Evolutionary conservation across 1,140 invertebrate genomes (phyloP), one percentile per base, ranked within the genome.

Genomic region (Brachionus rubens): DNA sequence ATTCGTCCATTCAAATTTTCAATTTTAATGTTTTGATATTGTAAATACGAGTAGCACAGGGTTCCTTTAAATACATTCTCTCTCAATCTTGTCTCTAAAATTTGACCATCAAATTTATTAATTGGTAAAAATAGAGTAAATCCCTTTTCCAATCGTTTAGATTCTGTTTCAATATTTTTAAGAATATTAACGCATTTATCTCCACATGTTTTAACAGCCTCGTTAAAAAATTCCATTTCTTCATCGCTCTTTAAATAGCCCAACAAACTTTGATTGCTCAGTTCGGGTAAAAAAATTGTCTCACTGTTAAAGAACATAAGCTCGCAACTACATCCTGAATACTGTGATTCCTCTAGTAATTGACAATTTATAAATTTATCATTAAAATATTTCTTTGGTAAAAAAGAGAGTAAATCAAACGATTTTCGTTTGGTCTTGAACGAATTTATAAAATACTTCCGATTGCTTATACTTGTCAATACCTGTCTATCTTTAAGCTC

Each of bases 51-150:
- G 19, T 59, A 26, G 36, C 54, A 59, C 2, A 59, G 16, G 6
- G 54, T 59, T 1, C 36, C 28, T 5, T 59, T 0, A 19, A 59
- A 59, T 16, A 59, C 16, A 33, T 33, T 59, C 3, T 36, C 36
- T 36, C 19, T 59, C 54, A 59, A 36, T 28, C 36, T 33, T 16
- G 16, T 9, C 19, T 19, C 36, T 16, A 59, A 33, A 33, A 33
- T 40, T 16, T 36, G n/a, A 59, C 16, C 19, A 36, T 28, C 36
- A 59, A 59, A 59, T 33, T 59, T 59, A n/a, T 59, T 59, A 33
- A 59, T 59, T 21, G 54, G 54, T 10, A 59, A 59, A 59, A 59
- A 59, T 33, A 59, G 36, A 36, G 54, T 59, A 28, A 16, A 59
- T 40, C 54, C 54, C 7, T n/a, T 59, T 33, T 16, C 30, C 14